Base-by-base conservation (phyloP, 2,113 vertebrate genomes). In the Hypomesus transpacificus region DNA sequence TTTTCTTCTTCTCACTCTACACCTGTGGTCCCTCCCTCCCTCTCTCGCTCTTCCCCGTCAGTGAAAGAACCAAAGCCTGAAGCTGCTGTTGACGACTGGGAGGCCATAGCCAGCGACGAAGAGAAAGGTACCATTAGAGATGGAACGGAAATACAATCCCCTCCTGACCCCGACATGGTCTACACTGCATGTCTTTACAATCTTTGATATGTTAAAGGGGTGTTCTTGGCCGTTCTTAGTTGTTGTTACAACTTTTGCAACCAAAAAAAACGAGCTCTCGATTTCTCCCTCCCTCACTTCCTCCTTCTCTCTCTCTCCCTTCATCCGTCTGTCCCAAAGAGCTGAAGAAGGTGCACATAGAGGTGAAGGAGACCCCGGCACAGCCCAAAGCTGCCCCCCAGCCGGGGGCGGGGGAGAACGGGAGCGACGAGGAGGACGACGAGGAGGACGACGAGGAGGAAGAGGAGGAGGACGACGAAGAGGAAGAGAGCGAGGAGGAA, bases 21-120 rank as follows among this genome's bases (percentile, higher is more conserved):
- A 20, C 16, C 13, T 58, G 13, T 20, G 26, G 13, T 66, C 28
- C 59, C 0, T 60, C 1, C 79, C 0, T 68, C 17, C 53, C 18
- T 8, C 91, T 92, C 89, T 50, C 81, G 84, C 54, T 4, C 54
- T 56, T 31, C 73, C 13, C 60, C 31, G 14, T 64, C 77, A 71
- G 86, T 72, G 39, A 74, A 59, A 61, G 91, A 89, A 57, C 78
- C 73, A 64, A 93, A 92, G 61, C 67, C 83, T 0, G 95, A 97
- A 1, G 89, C 92, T 26, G 89, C 74, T 0, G 94, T 98, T 53
- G 97, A 98, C 85, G 94, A 97, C 86, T 99, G 97, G 97, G 97
- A 99, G 90, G 95, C 95, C 66, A 98, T 98, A 87, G 93, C 91
- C 87, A 98, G 95, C 58, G 97, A 98, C 56, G 96, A 98, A 82